Evolutionary conservation across 2,113 vertebrate species (phyloP).

Genomic region (Mirounga angustirostris): DNA sequence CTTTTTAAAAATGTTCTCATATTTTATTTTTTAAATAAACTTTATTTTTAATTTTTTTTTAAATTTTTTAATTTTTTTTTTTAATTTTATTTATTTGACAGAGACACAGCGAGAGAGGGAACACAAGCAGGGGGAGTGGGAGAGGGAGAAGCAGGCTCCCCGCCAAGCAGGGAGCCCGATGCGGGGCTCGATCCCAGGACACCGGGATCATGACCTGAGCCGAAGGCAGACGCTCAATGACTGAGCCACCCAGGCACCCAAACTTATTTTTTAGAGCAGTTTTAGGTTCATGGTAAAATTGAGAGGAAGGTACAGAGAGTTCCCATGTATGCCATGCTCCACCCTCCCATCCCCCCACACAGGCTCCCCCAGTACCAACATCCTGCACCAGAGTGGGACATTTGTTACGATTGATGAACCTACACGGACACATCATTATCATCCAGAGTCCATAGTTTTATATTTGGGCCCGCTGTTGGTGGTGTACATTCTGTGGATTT

Average conservation of each 20-base stretch:
- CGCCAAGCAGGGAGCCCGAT: no score
- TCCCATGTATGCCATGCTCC: no score
- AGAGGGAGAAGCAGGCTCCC: no score
- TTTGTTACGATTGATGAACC: neutral
- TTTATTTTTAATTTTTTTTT: neutral
- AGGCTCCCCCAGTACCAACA: neutral
- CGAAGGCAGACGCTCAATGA: no score
- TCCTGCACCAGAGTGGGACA: neutral
- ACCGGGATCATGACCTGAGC: no score
- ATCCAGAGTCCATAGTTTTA: neutral
- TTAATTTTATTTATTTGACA: no score
- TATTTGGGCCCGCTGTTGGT: neutral
- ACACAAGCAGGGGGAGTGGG: no score
- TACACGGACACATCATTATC: neutral
- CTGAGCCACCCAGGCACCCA: no score
- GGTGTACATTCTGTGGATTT: neutral
- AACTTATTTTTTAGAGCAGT: neutral
- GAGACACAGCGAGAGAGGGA: no score
- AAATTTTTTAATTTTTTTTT: no score
- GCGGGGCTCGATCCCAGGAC: no score
- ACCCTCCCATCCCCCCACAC: neutral
- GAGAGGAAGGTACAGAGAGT: neutral
- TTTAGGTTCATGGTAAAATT: neutral
- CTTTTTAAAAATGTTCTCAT: neutral
- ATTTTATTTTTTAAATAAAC: neutral